Evolutionary conservation across 2,113 vertebrate genomes (phyloP).

Genomic region (Carollia perspicillata): DNA sequence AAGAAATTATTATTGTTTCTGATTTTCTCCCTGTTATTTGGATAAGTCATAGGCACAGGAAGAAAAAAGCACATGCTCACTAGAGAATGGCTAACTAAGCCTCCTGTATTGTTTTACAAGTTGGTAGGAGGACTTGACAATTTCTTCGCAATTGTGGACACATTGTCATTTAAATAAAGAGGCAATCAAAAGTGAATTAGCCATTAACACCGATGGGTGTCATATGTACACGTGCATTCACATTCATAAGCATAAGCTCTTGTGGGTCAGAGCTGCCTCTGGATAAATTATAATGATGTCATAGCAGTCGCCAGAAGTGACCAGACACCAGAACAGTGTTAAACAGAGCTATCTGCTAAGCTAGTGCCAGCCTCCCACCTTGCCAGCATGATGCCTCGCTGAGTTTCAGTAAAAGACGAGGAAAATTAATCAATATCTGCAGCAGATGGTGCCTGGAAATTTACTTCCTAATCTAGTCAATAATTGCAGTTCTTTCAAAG

Average conservation of each 20-base stretch:
- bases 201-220: background rate
- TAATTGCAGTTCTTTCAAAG: conserved; percentile 37
- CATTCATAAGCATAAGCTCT: background rate
- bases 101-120: background rate
- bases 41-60: background rate
- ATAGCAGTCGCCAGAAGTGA: background rate
- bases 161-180: background rate
- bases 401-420: background rate
- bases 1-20: conserved; percentile 46
- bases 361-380: background rate
- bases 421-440: background rate
- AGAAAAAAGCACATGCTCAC: background rate
- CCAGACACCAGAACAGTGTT: background rate
- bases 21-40: conserved; percentile 15
- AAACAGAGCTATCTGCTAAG: background rate
- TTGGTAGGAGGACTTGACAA: background rate
- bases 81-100: background rate
- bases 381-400: background rate
- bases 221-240: background rate
- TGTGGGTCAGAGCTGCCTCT: background rate
- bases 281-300: background rate
- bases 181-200: background rate
- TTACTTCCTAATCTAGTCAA: conserved; percentile 23
- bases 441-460: background rate
- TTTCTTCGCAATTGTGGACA: background rate